Base-by-base conservation (phyloP, 64 coral and sea anemone genomes). In the Dendrophyllia cribrosa region DNA sequence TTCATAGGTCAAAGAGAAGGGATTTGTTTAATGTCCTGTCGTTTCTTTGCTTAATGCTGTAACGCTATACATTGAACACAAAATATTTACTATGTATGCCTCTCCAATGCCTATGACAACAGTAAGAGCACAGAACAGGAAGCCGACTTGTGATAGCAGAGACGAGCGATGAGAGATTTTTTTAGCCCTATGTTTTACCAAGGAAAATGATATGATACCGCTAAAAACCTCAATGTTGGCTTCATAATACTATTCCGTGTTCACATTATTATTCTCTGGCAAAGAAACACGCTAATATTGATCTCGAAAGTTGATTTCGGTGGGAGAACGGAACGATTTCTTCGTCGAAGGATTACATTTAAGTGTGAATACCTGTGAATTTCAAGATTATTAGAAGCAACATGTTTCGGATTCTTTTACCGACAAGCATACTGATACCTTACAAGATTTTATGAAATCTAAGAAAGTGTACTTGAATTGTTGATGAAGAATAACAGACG, bases 51-150 rank as follows among this genome's bases (percentile, higher is more conserved):
- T 23, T 69, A 69, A 69, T 16, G 55, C 6, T 79, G 77, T 51
- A 67, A 66, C 80, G 62, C 80, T 65, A 67, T 50, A 64, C 58
- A 65, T 24, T 16, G 1, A 64, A 43, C 24, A 5, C 34, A 83
- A 84, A 84, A 84, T 84, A 84, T 68, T 84, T 67, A 44, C 78
- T 0, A 14, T 64, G 78, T 64, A n/a, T 46, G 59, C 20, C 3
- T 82, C 78, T 46, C 12, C 59, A 68, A 84, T 84, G 80, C 62
- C 62, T 84, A 23, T 66, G 61, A 84, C 50, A 84, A 84, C 80
- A 68, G 4, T 8, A 34, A 34, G 47, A 6, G 21, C 1, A n/a
- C 43, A 50, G 60, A 17, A 67, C 60, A 66, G 80, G 80, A 84
- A 67, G 43, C 47, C 62, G 72, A 50, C 34, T 22, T 51, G 20